Evolutionary conservation across 1,140 invertebrate species (phyloP), one percentile per base, ranked within the genome.

Genomic region (Oncopodura yosiiana): DNA sequence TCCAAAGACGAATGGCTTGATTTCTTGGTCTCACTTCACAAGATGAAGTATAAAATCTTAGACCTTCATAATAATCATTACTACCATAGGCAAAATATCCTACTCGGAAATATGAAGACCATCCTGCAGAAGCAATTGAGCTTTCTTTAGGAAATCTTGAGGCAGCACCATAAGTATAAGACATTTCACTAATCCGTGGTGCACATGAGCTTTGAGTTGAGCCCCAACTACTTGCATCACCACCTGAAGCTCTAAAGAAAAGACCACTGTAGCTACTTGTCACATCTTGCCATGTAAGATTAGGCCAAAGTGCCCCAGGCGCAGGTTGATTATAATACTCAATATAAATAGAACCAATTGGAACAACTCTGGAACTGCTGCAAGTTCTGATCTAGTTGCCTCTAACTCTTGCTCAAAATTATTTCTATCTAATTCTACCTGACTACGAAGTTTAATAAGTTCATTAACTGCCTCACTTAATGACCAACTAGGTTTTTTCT

Each of bases 221-320:
- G 2, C 53, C 53, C 23, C 38, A 49, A 14, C 21, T 3, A 6
- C 26, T 34, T 27, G 53, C n/a, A 12, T 30, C 14, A 30, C 38
- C 45, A 12, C 53, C 53, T n/a, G 11, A 36, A 19, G 38, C 53
- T 6, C 53, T 44, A 27, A 56, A 56, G 30, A 56, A 56, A 4
- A 36, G 14, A n/a, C 53, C 53, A n/a, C 44, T 36, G 42, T 56
- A 56, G 9, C 16, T 12, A 6, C 6, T 21, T 1, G 34, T 56
- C 3, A 48, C 36, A 24, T 56, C 44, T 21, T 5, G 19, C 53
- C 53, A 56, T 6, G 3, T 41, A 3, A 39, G 38, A 3, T 5
- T 18, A 2, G 53, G 53, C 44, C 44, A 56, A 24, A 56, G 34
- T 1, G 14, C 12, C 8, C 3, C 3, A 16, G 53, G 53, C 30